These are phyloP conservation scores for Montipora capitata DNA, from an alignment of 92 coral and sea anemone genomes.

Conservation along the genomic window DNA sequence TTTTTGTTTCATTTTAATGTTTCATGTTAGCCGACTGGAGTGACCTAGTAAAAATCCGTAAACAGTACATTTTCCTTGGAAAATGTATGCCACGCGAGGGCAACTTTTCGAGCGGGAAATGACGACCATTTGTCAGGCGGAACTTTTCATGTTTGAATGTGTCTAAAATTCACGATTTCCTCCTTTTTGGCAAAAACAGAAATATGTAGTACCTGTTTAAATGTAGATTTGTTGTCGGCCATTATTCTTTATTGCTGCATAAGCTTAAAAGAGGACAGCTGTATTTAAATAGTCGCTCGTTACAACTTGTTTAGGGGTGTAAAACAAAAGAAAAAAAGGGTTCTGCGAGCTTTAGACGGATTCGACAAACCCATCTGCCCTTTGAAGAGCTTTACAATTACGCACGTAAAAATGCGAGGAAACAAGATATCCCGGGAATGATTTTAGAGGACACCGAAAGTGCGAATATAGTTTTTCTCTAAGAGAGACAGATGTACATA, in stretches of 20 bases:
- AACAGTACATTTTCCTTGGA: neutral
- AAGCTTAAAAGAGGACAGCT: conserved; percentile 45
- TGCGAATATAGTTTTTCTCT: neutral
- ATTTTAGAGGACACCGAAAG: conserved; percentile 24
- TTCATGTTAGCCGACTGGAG: neutral
- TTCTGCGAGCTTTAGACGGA: conserved; percentile 37
- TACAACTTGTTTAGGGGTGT: conserved; percentile 65
- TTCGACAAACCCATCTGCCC: conserved; percentile 51
- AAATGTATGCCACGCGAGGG: neutral
- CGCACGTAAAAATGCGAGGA: conserved; percentile 1
- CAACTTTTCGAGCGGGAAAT: neutral
- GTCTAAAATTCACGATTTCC: conserved; percentile 4
- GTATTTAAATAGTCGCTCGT: conserved; percentile 62
- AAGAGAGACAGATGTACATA: conserved; percentile 34
- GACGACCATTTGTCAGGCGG: neutral
- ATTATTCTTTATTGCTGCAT: conserved; percentile 30
- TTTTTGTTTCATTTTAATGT: neutral
- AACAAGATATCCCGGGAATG: neutral
- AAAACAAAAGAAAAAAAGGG: conserved; percentile 49
- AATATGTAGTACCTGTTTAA: conserved; percentile 53
- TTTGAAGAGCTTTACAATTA: conserved; percentile 49
- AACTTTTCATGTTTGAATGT: no score
- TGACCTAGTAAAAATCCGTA: conserved; percentile 15
- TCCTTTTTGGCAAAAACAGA: conserved; percentile 10
- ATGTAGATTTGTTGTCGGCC: conserved; percentile 34